These are phyloP conservation scores for Drosophila sucinea DNA, from an alignment of 1,140 invertebrate genomes.

Conservation along the genomic window DNA sequence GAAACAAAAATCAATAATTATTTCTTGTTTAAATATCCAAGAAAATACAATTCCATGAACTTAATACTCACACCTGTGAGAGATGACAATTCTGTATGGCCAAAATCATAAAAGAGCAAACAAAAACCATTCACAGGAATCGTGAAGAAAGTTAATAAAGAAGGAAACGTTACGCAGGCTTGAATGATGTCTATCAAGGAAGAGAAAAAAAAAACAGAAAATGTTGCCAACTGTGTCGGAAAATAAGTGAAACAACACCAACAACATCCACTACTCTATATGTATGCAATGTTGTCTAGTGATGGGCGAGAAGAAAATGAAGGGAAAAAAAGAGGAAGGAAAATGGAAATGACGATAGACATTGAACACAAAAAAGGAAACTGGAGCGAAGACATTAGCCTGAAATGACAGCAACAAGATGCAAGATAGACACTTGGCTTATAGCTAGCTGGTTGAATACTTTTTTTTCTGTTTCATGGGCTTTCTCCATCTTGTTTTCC, in stretches of 20 bases:
- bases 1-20: not conserved
- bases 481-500: not conserved
- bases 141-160: slow-evolving; percentile 55
- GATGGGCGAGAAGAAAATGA: not conserved
- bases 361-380: slow-evolving; percentile 79
- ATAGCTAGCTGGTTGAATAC: slow-evolving; percentile 35
- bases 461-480: slow-evolving; percentile 10
- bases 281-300: slow-evolving; percentile 37
- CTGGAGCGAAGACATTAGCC: slow-evolving; percentile 79
- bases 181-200: slow-evolving; percentile 61
- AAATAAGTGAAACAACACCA: slow-evolving; percentile 35
- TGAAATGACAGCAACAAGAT: slow-evolving; percentile 77
- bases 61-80: not conserved
- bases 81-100: not conserved
- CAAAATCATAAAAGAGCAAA: slow-evolving; percentile 24
- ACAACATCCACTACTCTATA: slow-evolving; percentile 15
- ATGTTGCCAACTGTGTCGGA: slow-evolving; percentile 50
- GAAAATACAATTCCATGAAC: not conserved
- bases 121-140: slow-evolving; percentile 44
- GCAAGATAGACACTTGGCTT: slow-evolving; percentile 75
- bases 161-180: slow-evolving; percentile 65
- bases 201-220: slow-evolving; percentile 14
- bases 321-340: slow-evolving; percentile 17
- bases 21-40: not conserved
- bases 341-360: slow-evolving; percentile 68